Conservation (phyloP, 2,888 invertebrate species). For the Hirtodrosophila cameraria region DNA sequence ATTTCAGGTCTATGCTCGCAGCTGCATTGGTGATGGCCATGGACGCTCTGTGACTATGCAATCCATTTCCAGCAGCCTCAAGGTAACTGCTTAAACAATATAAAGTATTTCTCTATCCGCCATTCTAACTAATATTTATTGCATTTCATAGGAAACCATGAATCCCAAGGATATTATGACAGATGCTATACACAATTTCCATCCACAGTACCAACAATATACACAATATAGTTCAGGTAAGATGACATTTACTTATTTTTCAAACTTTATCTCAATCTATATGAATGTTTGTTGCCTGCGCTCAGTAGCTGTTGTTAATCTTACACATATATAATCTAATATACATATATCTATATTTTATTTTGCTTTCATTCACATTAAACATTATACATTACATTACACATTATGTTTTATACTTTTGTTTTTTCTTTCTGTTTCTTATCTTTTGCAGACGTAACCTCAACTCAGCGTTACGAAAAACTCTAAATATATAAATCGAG, state of each 20-base stretch:
- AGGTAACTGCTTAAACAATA: constrained; percentile 86
- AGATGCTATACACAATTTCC: constrained; percentile 99
- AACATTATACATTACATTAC: constrained; percentile 53
- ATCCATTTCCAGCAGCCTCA: constrained; percentile 98
- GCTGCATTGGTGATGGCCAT: constrained; percentile 92
- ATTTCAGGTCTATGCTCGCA: constrained; percentile 89
- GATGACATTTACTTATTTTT: constrained; percentile 73
- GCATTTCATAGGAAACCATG: constrained; percentile 92
- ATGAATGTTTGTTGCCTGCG: constrained; percentile 56
- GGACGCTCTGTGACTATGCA: constrained; percentile 98
- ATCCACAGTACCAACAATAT: constrained; percentile 99
- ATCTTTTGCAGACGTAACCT: constrained; percentile 94
- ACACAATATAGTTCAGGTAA: constrained; percentile 98
- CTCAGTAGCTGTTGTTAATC: constrained; percentile 45
- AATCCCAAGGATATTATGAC: constrained; percentile 99
- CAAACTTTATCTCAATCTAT: constrained; percentile 8
- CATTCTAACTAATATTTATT: neutral
- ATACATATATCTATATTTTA: constrained; percentile 44
- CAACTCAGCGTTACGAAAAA: constrained; percentile 96
- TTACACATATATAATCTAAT: no score
- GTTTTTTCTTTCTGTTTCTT: constrained; percentile 74
- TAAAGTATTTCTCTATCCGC: no score
- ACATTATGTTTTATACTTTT: constrained; percentile 56
- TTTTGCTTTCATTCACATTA: constrained; percentile 45
- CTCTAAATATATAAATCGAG: constrained; percentile 86